phyloP scores from a whole-genome alignment of 2,113 vertebrate species.

The Eretmochelys imbricata region DNA sequence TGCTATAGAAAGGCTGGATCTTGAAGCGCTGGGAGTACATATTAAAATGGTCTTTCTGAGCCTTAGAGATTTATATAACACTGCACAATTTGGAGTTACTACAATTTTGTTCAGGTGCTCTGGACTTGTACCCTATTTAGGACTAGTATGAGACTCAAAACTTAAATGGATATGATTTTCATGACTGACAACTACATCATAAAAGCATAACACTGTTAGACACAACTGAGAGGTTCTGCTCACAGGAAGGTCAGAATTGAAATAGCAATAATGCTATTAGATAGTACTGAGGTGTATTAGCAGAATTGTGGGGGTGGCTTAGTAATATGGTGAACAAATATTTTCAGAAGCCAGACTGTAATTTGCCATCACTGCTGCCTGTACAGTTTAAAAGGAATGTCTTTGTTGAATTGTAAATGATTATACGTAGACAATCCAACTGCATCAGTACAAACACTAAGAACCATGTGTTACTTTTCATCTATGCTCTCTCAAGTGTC shows the following conservation, averaged over 20 bases:
- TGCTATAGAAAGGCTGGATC: not conserved
- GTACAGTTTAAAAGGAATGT: not conserved
- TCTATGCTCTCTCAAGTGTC: slow-evolving; percentile 45
- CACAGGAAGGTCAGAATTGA: not conserved
- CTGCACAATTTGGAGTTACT: not conserved
- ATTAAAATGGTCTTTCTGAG: not conserved
- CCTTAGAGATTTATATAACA: not conserved
- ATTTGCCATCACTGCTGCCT: not conserved
- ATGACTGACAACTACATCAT: not conserved
- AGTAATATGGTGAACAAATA: not conserved
- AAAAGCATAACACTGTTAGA: not conserved
- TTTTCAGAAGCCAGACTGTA: not conserved
- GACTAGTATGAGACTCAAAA: not conserved
- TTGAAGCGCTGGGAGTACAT: not conserved
- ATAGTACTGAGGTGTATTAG: not conserved
- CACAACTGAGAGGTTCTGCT: not conserved
- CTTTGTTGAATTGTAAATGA: not conserved
- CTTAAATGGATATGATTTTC: not conserved
- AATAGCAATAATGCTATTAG: not conserved
- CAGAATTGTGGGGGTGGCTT: not conserved
- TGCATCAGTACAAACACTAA: not conserved
- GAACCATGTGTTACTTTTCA: slow-evolving; percentile 22
- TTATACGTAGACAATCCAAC: not conserved
- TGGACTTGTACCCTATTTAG: not conserved
- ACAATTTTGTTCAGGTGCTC: not conserved